Evolutionary conservation across 2,888 invertebrate species (phyloP).

Genomic region (Tenodera sinensis): DNA sequence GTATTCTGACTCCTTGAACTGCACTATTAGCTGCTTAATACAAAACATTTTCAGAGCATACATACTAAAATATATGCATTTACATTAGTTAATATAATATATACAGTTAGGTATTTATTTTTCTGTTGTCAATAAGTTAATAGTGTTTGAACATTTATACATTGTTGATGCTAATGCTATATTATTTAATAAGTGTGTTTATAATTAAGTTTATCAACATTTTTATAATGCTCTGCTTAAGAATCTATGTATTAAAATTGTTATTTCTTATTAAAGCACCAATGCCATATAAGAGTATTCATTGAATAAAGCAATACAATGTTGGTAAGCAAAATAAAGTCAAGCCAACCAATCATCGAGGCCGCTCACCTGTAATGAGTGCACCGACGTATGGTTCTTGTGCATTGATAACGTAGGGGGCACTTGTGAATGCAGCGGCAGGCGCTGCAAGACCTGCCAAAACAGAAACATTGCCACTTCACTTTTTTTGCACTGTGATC

Average conservation of each 20-base stretch:
- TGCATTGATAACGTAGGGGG: slow-evolving; percentile 85
- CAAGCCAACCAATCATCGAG: not conserved
- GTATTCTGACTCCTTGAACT: no score
- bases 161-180: not conserved
- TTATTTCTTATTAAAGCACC: not conserved
- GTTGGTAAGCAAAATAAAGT: not conserved
- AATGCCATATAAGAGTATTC: not conserved
- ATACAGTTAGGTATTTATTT: not conserved
- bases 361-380: slow-evolving; percentile 59
- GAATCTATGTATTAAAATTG: not conserved
- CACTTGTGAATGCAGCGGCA: slow-evolving; percentile 49
- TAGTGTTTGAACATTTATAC: not conserved
- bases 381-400: slow-evolving; percentile 82
- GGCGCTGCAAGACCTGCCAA: slow-evolving; percentile 42
- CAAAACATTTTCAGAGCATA: no score
- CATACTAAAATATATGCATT: not conserved
- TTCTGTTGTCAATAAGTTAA: not conserved
- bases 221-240: not conserved
- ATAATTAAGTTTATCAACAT: not conserved
- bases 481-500: not conserved
- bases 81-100: not conserved
- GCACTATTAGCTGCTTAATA: no score
- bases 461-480: slow-evolving; percentile 5
- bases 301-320: not conserved
- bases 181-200: not conserved